Percentiles rank a stretch among this genome's conserved stretches.
Conservation (phyloP, 92 coral and sea anemone species). For the Umimayanthus chanpuru region DNA sequence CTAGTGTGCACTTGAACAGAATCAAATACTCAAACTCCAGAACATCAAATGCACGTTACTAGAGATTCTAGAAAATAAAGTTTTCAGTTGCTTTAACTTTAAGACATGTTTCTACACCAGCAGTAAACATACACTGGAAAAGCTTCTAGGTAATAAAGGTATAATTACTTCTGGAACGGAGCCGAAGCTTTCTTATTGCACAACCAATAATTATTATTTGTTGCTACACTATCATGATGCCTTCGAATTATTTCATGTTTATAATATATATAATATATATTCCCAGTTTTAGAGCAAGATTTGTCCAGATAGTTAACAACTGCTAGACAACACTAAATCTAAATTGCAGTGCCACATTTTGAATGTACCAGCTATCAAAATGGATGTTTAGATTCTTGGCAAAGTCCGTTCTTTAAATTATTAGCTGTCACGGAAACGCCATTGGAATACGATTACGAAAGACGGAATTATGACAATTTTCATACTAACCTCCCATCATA, state of each 20-base stretch:
- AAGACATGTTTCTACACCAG: neutral
- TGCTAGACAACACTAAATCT: neutral
- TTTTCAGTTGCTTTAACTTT: neutral
- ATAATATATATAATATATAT: too few species aligned
- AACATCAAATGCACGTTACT: neutral
- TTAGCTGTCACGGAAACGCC: slow-evolving; percentile 13
- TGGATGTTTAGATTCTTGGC: neutral
- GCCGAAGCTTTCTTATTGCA: neutral
- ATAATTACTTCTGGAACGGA: neutral
- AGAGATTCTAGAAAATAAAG: neutral
- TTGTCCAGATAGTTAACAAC: neutral
- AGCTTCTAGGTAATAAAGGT: neutral
- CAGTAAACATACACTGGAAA: neutral
- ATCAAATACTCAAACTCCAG: too few species aligned
- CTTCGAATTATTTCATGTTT: too few species aligned
- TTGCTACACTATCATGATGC: neutral
- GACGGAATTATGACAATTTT: neutral
- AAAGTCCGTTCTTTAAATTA: neutral
- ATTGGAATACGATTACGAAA: neutral
- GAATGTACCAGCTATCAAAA: neutral
- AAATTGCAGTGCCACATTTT: neutral
- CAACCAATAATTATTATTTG: neutral
- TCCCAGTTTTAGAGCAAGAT: too few species aligned
- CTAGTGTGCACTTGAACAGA: neutral
- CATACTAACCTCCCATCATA: slow-evolving; percentile 86